These are phyloP conservation scores for Apis dorsata DNA, from an alignment of 1,140 invertebrate genomes.

Conservation along the genomic window DNA sequence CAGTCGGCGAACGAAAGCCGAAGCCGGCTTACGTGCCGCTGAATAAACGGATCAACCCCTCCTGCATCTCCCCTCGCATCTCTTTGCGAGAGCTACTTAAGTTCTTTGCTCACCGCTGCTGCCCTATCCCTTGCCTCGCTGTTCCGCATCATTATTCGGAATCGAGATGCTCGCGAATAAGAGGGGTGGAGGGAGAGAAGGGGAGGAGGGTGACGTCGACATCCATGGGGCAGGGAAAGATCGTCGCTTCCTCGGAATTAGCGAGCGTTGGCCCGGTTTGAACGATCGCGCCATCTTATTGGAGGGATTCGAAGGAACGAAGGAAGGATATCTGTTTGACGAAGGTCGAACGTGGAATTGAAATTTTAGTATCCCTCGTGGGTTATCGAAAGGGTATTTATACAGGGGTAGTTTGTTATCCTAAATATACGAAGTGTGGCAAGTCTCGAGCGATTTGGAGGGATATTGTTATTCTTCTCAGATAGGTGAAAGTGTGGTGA, in stretches of 20 bases:
- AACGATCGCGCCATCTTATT: background rate
- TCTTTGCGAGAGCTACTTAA: slow-evolving; percentile 59
- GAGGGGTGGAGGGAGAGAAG: no score
- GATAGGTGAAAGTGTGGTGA: no score
- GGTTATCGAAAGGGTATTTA: background rate
- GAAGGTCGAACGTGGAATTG: no score
- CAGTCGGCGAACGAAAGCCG: slow-evolving; percentile 41
- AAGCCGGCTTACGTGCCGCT: slow-evolving; percentile 64
- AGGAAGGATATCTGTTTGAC: background rate
- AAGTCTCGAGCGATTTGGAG: no score
- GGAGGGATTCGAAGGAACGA: background rate
- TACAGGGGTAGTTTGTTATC: background rate
- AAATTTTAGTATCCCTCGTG: background rate
- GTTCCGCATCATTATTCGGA: slow-evolving; percentile 56
- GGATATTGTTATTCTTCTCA: no score
- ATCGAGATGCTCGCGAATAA: background rate
- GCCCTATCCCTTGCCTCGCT: background rate
- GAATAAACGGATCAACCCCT: slow-evolving; percentile 67
- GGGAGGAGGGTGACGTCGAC: background rate
- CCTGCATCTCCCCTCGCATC: slow-evolving; percentile 25
- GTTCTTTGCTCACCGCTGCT: slow-evolving; percentile 38
- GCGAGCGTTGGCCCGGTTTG: background rate
- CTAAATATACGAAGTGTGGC: background rate
- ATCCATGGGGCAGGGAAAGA: background rate
- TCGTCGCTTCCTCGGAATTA: background rate